Evolutionary conservation across 1,140 invertebrate species (phyloP).

Genomic region (Neotoxoptera formosana): DNA sequence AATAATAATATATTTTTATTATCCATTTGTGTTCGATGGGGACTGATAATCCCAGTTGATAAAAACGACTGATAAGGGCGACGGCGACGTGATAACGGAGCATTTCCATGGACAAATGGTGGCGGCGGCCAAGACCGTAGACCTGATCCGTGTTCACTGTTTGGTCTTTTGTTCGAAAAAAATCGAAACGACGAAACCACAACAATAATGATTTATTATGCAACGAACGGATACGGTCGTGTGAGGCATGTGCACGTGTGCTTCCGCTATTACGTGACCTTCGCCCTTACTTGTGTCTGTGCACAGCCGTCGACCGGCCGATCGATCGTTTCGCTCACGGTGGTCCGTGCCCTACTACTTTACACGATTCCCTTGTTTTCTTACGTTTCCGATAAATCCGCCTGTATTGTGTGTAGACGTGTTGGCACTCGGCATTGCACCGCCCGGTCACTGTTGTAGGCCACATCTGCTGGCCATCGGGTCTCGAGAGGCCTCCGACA

Average conservation of each 20-base stretch:
- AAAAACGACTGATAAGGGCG: not conserved
- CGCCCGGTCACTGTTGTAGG: no score
- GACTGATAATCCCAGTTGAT: not conserved
- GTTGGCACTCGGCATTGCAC: no score
- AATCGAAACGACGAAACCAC: not conserved
- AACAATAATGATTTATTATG: no score
- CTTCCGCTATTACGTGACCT: not conserved
- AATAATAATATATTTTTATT: not conserved
- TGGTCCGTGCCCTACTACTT: not conserved
- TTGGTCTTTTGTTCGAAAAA: not conserved
- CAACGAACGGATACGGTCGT: not conserved
- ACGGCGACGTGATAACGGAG: not conserved
- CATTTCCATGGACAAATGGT: not conserved
- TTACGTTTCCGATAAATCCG: not conserved
- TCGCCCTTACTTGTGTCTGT: not conserved
- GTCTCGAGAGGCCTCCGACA: no score
- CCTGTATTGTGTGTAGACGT: no score
- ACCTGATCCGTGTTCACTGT: not conserved
- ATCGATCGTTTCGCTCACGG: not conserved
- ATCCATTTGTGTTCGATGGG: not conserved
- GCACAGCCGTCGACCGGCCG: no score
- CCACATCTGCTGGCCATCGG: no score
- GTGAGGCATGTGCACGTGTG: not conserved
- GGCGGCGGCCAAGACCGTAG: no score
- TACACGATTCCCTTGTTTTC: not conserved